phyloP scores from a whole-genome alignment of 2,888 invertebrate species.

The Romanomermis culicivorax region DNA sequence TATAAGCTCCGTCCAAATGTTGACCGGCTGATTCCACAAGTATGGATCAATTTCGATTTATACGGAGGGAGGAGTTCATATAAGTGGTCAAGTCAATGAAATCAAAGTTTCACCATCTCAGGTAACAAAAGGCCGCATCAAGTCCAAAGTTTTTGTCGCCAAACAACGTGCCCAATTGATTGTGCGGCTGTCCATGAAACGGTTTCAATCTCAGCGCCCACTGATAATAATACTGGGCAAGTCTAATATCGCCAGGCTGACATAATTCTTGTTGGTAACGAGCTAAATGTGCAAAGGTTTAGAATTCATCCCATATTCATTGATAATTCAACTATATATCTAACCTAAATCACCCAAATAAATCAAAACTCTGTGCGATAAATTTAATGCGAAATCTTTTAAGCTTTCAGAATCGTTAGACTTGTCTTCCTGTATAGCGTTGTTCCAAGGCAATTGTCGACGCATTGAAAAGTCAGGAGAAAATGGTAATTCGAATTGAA shows the following conservation, averaged over 20 bases:
- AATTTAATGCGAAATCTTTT: neutral
- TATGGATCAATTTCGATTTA: too few relatives aligned
- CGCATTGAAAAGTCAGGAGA: neutral
- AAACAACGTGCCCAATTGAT: conserved; percentile 71
- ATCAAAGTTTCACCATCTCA: conserved; percentile 50
- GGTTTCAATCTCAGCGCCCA: conserved; percentile 31
- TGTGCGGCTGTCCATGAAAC: conserved; percentile 59
- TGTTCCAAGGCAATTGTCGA: neutral
- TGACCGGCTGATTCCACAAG: too few relatives aligned
- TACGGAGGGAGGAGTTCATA: too few relatives aligned
- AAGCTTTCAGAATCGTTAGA: neutral
- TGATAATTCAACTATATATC: neutral
- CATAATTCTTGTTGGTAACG: conserved; percentile 60
- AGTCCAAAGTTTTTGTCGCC: conserved; percentile 56
- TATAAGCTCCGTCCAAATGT: too few relatives aligned
- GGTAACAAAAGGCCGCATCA: conserved; percentile 69
- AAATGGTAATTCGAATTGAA: conserved; percentile 31
- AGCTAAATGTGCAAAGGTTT: too few relatives aligned
- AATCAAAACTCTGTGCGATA: conserved; percentile 54
- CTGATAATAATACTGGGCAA: conserved; percentile 58
- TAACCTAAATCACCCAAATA: conserved; percentile 60
- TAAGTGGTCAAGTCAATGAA: too few relatives aligned
- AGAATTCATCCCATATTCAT: too few relatives aligned
- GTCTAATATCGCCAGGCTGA: conserved; percentile 43
- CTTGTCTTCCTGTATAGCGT: neutral